Percentiles rank a stretch among this genome's conserved stretches.
Conservation (phyloP, 2,113 vertebrate species). For the Raja brachyura region DNA sequence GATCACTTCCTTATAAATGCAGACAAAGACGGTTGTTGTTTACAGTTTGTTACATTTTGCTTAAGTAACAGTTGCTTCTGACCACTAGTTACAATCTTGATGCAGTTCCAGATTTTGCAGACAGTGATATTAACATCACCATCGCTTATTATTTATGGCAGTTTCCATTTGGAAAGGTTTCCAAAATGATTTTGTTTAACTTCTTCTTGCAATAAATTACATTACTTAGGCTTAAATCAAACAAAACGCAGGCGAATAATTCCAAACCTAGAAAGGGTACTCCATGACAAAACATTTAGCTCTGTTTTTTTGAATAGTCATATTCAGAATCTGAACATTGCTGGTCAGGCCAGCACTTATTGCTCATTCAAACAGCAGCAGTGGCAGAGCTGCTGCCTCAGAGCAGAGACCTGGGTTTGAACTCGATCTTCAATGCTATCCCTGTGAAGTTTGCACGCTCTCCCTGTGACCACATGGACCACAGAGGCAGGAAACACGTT, state of each 20-base stretch:
- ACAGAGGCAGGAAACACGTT: too few relatives aligned
- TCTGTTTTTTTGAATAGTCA: too few relatives aligned
- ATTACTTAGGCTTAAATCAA: neutral
- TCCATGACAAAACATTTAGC: too few relatives aligned
- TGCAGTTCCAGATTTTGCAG: neutral
- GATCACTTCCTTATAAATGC: neutral
- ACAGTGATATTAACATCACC: neutral
- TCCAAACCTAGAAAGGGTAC: neutral
- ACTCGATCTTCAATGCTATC: too few relatives aligned
- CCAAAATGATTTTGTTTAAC: slow-evolving; percentile 4
- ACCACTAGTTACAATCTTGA: neutral
- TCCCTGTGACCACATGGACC: too few relatives aligned
- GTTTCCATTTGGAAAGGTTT: neutral
- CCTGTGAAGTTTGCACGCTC: too few relatives aligned
- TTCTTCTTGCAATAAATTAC: neutral
- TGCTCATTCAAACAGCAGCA: too few relatives aligned
- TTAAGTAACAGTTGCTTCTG: neutral
- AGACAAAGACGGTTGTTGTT: neutral
- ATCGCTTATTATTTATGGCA: neutral
- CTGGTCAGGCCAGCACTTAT: too few relatives aligned
- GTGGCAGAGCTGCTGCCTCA: too few relatives aligned
- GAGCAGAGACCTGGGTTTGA: too few relatives aligned
- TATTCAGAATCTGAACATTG: too few relatives aligned
- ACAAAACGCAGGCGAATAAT: neutral
- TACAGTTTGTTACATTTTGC: neutral